Percentiles rank a stretch among this genome's conserved stretches.
phyloP scores from a whole-genome alignment of 2,888 invertebrate genomes.

The Dryobotodes eremita region DNA sequence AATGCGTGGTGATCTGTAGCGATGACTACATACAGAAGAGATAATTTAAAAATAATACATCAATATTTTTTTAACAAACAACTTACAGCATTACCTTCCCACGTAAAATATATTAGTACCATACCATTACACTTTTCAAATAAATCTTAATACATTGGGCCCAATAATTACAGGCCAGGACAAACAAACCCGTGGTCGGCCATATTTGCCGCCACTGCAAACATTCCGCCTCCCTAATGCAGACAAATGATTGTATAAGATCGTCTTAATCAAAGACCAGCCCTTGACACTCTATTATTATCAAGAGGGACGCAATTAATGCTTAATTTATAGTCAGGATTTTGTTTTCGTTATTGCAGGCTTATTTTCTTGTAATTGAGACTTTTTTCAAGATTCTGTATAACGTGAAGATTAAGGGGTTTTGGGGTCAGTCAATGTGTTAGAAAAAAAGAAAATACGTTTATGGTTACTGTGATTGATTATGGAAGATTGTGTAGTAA shows the following conservation, averaged over 20 bases:
- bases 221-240: constrained; percentile 54
- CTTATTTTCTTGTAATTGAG: constrained; percentile 39
- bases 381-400: constrained; percentile 19
- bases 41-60: neutral
- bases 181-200: constrained; percentile 1
- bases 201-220: constrained; percentile 12
- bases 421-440: neutral
- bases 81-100: neutral
- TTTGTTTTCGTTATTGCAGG: constrained; percentile 32
- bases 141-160: constrained; percentile 34
- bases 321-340: constrained; percentile 47
- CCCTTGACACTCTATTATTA: constrained; percentile 57
- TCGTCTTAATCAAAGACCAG: constrained; percentile 67
- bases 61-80: too few species aligned
- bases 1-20: neutral
- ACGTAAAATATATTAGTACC: neutral
- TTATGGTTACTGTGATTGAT: constrained; percentile 17
- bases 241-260: constrained; percentile 70
- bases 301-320: constrained; percentile 61
- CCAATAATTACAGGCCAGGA: constrained; percentile 53
- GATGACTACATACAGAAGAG: neutral
- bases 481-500: neutral
- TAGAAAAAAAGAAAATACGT: too few species aligned
- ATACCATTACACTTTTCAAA: constrained; percentile 1
- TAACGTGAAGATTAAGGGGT: neutral